A percentile compares a stretch with the other conserved stretches of the same genome.
Evolutionary conservation across 2,113 vertebrate species (phyloP).

Genomic region (Channa argus): DNA sequence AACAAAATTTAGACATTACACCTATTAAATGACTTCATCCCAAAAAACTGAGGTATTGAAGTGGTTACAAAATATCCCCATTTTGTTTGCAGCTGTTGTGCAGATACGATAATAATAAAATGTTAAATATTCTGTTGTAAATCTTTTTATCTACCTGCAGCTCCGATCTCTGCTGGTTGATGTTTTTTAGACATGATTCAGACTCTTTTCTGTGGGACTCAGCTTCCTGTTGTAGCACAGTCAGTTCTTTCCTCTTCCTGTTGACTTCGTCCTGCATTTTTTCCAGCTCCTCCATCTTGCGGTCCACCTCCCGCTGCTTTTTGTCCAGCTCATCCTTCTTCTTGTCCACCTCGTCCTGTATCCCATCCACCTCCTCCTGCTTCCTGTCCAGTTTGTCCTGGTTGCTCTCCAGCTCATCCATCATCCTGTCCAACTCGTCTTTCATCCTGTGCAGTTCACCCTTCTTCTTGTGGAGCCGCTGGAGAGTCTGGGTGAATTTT

Average conservation of each 20-base stretch:
- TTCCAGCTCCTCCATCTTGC: neutral
- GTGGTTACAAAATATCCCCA: no score
- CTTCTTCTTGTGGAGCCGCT: constrained; percentile 26
- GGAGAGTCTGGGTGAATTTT: constrained; percentile 16
- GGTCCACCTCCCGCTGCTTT: neutral
- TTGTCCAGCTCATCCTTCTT: neutral
- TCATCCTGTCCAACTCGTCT: neutral
- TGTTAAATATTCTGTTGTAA: no score
- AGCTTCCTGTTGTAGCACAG: constrained; percentile 26
- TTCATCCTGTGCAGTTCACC: neutral
- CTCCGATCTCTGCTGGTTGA: neutral
- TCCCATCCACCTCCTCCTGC: neutral
- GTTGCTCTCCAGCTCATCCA: neutral
- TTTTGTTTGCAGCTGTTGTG: no score
- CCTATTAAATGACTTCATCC: no score
- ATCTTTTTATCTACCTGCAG: constrained; percentile 32
- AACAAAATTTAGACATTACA: no score
- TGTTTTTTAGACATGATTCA: neutral
- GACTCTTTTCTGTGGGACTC: constrained; percentile 5
- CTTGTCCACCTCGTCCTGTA: neutral
- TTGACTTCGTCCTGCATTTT: neutral
- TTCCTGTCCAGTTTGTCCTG: neutral
- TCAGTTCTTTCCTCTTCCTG: constrained; percentile 3
- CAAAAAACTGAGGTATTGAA: no score
- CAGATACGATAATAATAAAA: no score